Evolutionary conservation across 2,113 vertebrate genomes (phyloP), one percentile per base, ranked within the genome.

Genomic region (Cyprinodon brontotheroides): DNA sequence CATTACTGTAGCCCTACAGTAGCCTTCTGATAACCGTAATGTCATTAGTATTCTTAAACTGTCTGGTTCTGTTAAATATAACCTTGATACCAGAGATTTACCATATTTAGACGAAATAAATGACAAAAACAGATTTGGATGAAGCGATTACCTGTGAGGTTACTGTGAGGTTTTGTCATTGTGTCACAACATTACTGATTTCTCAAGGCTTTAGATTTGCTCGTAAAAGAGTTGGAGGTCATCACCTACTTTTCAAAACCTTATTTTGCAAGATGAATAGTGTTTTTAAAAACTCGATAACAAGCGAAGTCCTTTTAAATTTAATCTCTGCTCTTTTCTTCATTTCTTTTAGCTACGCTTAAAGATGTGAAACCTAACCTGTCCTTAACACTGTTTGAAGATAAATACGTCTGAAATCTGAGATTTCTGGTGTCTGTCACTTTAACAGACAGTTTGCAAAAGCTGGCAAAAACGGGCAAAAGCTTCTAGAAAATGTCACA

Each of bases 401-500:
- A 71, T 40, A 40, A 12, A 38, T 62, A 70, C 67, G 36, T 68
- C 75, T 74, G 63, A 70, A 74, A 78, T 79, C 65, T 36, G 17
- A 0, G 11, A 22, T 75, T 48, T 29, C 29, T 39, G 60, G 29
- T 63, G 75, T 68, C 36, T 71, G 65, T 59, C 70, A 69, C 78
- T 79, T 69, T 63, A 74, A 22, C 39, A 78, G 64, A 43, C 15
- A 80, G 86, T 77, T 70, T 63, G 80, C 70, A 78, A 85, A 72
- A 79, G 88, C 85, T 84, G 15, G 65, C 66, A 81, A 78, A 61
- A 57, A 61, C 75, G 70, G 57, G 72, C 22, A 11, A 22, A 75
- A 86, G 85, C 89, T 89, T 87, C 85, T 91, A 86, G 84, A 88
- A 89, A 89, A 86, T 89, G 91, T 78, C 84, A 78, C 2, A 11